Base-by-base conservation (phyloP, 2,113 vertebrate species). In the Amphiprion percula region DNA sequence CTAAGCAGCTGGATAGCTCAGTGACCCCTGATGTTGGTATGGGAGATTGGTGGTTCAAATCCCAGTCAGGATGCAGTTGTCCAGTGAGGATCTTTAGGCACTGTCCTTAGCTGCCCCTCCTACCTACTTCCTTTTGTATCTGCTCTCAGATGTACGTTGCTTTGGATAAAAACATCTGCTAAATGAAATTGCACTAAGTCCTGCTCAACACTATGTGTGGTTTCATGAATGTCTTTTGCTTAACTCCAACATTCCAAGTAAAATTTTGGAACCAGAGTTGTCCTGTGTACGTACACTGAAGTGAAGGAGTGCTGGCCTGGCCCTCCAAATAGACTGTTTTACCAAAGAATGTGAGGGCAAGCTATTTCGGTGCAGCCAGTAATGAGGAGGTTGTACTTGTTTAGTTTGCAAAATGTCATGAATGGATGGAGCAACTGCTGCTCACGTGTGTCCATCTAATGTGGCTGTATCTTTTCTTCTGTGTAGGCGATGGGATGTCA, bases 301-400 rank as follows among this genome's bases (percentile, higher is more conserved):
- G 58, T 82, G 74, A 81, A 83, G 52, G 75, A 84, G 77, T 37
- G 47, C 41, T 44, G 41, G 41, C 14, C 41, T 12, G 4, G 41
- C 11, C 41, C 41, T 44, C 12, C 12, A 74, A 79, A 50, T 41
- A 52, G 69, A 74, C 82, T 70, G 59, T 83, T 76, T 83, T 28
- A 79, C 82, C 74, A 65, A 88, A 83, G 76, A 83, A 87, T 88
- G 70, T 47, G 41, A 80, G 63, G 59, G 52, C 30, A 68, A 77
- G 79, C 82, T 85, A 87, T 90, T 87, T 75, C 64, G 56, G 76
- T 86, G 52, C 26, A 73, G 78, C 68, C 52, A 64, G 82, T 83
- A 87, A 85, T 87, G 63, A 86, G 72, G 76, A 67, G 81, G 69
- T 84, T 81, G 81, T 74, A 54, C 77, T 83, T 61, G 3, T 82